Conservation (phyloP, 2,888 invertebrate genomes). For the Pachliopta kotzebuea region DNA sequence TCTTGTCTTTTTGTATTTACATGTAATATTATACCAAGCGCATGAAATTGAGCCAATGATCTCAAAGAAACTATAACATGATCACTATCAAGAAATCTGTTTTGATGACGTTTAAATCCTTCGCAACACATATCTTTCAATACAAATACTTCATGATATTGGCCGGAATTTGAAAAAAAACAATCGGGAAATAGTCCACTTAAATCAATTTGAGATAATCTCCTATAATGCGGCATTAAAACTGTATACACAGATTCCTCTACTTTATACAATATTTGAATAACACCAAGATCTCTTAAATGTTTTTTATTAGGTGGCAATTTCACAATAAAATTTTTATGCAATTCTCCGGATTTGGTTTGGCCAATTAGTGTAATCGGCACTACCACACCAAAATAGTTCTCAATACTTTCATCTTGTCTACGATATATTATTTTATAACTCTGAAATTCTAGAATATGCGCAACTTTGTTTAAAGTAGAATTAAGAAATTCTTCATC, state of each 20-base stretch:
- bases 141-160: conserved; percentile 32
- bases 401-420: conserved; percentile 32
- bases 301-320: conserved; percentile 25
- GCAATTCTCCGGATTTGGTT: conserved; percentile 15
- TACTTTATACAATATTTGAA: conserved; percentile 30
- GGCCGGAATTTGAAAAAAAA: conserved; percentile 31
- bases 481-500: conserved; percentile 8
- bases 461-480: conserved; percentile 2
- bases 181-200: conserved; percentile 32
- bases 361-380: conserved; percentile 30
- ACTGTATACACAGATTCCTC: conserved; percentile 33
- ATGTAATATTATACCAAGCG: conserved; percentile 20
- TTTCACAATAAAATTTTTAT: conserved; percentile 32
- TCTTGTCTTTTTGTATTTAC: not conserved
- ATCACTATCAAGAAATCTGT: conserved; percentile 28
- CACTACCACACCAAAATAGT: conserved; percentile 34
- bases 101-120: conserved; percentile 25
- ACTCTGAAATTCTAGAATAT: conserved; percentile 3
- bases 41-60: conserved; percentile 21
- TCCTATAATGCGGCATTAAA: conserved; percentile 33
- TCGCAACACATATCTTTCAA: conserved; percentile 33
- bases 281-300: conserved; percentile 25
- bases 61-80: conserved; percentile 23
- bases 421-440: conserved; percentile 3
- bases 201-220: conserved; percentile 26